Percentiles rank a stretch among this genome's conserved stretches.
These are phyloP conservation scores for Polyergus mexicanus DNA, from an alignment of 1,140 invertebrate species.

Conservation along the genomic window DNA sequence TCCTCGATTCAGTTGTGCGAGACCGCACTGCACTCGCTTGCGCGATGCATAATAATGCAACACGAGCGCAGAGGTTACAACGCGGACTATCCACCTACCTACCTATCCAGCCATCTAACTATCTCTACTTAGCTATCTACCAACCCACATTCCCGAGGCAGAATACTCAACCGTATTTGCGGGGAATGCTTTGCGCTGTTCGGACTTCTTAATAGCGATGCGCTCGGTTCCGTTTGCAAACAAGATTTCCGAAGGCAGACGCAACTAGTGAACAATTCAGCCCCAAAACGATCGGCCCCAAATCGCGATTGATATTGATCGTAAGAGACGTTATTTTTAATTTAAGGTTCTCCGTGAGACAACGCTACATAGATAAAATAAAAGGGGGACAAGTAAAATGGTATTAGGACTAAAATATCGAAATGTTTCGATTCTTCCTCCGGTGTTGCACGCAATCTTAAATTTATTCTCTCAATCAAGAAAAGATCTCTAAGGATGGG, in stretches of 20 bases:
- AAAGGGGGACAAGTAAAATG: not conserved
- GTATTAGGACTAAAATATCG: not conserved
- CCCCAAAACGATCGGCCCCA: not conserved
- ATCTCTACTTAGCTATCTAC: slow-evolving; percentile 35
- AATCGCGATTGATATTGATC: not conserved
- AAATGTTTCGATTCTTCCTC: not conserved
- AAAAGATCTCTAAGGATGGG: not conserved
- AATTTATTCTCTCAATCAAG: not conserved
- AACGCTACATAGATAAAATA: not conserved
- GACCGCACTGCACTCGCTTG: slow-evolving; percentile 52
- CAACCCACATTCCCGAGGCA: slow-evolving; percentile 23
- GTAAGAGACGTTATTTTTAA: not conserved
- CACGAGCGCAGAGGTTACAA: slow-evolving; percentile 51
- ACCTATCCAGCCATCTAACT: slow-evolving; percentile 29
- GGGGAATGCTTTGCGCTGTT: not conserved
- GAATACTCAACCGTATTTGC: slow-evolving; percentile 22
- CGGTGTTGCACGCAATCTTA: not conserved
- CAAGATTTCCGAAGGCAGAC: not conserved
- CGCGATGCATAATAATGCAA: slow-evolving; percentile 71
- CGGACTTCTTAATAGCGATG: not conserved
- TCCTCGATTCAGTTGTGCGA: slow-evolving; percentile 44
- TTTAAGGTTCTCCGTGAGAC: not conserved
- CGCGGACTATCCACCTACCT: slow-evolving; percentile 38
- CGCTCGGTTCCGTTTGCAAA: not conserved
- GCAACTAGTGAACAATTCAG: not conserved